Evolutionary conservation across 2,113 vertebrate genomes (phyloP), one percentile per base, ranked within the genome.

Genomic region (Tetrax tetrax): DNA sequence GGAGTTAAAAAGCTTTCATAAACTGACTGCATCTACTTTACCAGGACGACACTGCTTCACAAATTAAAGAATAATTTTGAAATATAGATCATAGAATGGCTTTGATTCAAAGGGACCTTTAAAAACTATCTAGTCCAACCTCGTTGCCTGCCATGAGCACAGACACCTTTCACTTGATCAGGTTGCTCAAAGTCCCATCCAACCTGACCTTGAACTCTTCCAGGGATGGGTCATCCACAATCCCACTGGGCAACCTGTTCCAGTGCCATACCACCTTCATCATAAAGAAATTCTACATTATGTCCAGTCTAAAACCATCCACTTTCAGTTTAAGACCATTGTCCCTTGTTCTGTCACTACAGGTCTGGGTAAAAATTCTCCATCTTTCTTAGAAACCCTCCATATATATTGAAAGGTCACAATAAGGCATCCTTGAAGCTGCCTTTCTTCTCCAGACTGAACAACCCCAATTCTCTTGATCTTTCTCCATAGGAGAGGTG

Each of bases 251-350:
- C 5, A 45, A 75, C 12, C 7, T 41, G 8, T 51, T 22, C 35
- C 31, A 28, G 5, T 25, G 7, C 7, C 22, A 75, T 22, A 92
- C 28, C 45, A 72, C 9, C 11, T 12, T 35, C 54, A 87, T 11
- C 0, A 0, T 9, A 37, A 81, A 43, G 29, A 28, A 21, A 2
- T 25, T 74, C 18, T 63, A 3, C 16, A 7, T 23, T 54, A 54
- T 17, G 2, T 19, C 9, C 12, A 2, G 4, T 29, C 15, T 45
- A 59, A 78, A 65, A 43, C 29, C 31, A 48, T 4, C 20, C 1
- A 28, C 33, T 80, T 75, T 61, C n/a, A 35, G 13, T 28, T 91
- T 85, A 65, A 85, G 51, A 35, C 9, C 10, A 20, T 59, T 57
- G 19, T 37, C 22, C 10, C 9, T 60, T 25, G 6, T 38, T 8